Evolutionary conservation across 2,113 vertebrate species (phyloP), one percentile per base, ranked within the genome.

Genomic region (Cavia aperea): DNA sequence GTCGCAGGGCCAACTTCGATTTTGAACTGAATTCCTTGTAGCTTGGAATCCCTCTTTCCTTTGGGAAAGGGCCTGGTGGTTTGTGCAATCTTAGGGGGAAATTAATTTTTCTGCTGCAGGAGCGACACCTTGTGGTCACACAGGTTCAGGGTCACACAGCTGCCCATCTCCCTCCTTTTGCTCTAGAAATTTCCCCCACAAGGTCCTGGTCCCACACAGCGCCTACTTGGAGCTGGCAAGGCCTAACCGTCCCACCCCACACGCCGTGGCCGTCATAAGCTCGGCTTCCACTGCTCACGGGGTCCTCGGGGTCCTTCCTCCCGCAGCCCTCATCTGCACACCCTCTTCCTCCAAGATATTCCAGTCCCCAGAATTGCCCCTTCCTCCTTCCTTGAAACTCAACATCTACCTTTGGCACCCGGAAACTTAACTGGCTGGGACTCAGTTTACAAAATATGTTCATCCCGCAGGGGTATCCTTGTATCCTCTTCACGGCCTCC

Each of bases 41-140:
- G 29, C 8, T 8, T 65, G 39, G 14, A n/a, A 43, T 8, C 7
- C 58, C 65, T 24, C 11, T 86, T 65, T 54, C 29, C 62, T 68
- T 65, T 66, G n/a, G 19, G 29, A 63, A 82, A 54, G 7, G 54
- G 66, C 31, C 65, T 6, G 1, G 0, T 6, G 0, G 0, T 39
- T 77, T 58, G 19, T 51, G 33, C 63, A 88, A 90, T 26, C 29
- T 49, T 2, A 1, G 16, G 29, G 82, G 78, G 36, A n/a, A 86
- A 39, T 18, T 0, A 31, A 63, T 14, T 24, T 94, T 94, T 70
- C 86, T 10, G 49, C 72, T 84, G 75, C 66, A 2, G 26, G 54
- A 51, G 86, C 4, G 92, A 72, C 96, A 89, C 73, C 92, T 92
- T 3, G 93, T 96, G 96, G 95, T 81, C 24, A 43, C 3, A 0